phyloP scores from a whole-genome alignment of 2,888 invertebrate species.

The Oeneis ivallda region DNA sequence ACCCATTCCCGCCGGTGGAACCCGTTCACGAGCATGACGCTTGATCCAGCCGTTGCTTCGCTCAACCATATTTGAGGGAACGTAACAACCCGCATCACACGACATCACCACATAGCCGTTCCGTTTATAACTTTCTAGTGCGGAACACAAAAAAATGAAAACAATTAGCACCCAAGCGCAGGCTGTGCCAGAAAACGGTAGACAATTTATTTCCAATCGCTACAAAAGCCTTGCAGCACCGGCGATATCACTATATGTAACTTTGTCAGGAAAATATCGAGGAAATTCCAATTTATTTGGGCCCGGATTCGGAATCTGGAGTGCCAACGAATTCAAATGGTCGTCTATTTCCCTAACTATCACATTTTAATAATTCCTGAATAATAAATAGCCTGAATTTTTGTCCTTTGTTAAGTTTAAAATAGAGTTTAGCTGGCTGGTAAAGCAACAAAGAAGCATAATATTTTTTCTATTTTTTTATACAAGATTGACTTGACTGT shows the following conservation, averaged over 20 bases:
- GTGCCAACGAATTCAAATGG: constrained; percentile 15
- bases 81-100: too few species aligned
- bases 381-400: too few species aligned
- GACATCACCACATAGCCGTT: not conserved
- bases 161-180: constrained; percentile 56
- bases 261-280: constrained; percentile 51
- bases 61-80: too few species aligned
- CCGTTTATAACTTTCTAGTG: not conserved
- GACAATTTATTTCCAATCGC: constrained; percentile 70
- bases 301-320: constrained; percentile 14
- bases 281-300: constrained; percentile 40
- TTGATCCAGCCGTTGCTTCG: too few species aligned
- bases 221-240: constrained; percentile 47
- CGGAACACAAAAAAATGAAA: constrained; percentile 51
- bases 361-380: not conserved
- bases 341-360: constrained; percentile 12
- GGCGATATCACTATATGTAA: constrained; percentile 56
- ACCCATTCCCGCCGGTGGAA: too few species aligned
- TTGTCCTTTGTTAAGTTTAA: too few species aligned
- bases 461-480: too few species aligned
- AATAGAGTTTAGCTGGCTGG: too few species aligned
- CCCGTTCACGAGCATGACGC: too few species aligned
- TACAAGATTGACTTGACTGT: too few species aligned
- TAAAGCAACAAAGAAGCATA: too few species aligned
- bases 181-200: constrained; percentile 44